phyloP scores from a whole-genome alignment of 1,140 invertebrate genomes.

The Delia radicum region DNA sequence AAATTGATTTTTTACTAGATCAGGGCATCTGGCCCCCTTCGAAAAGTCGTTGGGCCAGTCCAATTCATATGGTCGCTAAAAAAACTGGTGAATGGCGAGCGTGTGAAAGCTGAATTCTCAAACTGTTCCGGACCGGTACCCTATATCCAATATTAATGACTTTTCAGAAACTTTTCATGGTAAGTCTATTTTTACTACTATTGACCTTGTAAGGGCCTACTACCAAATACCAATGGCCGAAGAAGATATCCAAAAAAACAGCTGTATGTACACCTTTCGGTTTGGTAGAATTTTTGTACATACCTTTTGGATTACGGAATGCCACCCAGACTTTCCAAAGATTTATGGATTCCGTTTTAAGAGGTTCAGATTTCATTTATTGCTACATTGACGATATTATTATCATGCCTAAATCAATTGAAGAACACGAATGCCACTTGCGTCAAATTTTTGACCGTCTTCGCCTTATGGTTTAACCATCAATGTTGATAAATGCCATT shows the following conservation, averaged over 20 bases:
- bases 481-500: conserved; percentile 42
- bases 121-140: neutral
- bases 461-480: conserved; percentile 27
- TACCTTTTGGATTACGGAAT: no score
- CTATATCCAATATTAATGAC: neutral
- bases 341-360: no score
- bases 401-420: neutral
- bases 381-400: conserved; percentile 12
- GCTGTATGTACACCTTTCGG: conserved; percentile 4
- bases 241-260: neutral
- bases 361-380: no score
- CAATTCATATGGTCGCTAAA: neutral
- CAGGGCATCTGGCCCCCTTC: neutral
- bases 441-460: neutral
- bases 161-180: neutral
- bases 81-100: neutral
- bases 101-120: no score
- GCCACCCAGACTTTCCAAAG: no score
- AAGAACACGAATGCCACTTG: neutral
- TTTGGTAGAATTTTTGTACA: neutral
- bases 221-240: conserved; percentile 2
- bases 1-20: neutral
- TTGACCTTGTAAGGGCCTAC: neutral
- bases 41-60: neutral
- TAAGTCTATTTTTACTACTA: neutral